Percentiles rank a stretch among this genome's conserved stretches.
Conservation (phyloP, 2,113 vertebrate genomes). For the Myxocyprinus asiaticus region DNA sequence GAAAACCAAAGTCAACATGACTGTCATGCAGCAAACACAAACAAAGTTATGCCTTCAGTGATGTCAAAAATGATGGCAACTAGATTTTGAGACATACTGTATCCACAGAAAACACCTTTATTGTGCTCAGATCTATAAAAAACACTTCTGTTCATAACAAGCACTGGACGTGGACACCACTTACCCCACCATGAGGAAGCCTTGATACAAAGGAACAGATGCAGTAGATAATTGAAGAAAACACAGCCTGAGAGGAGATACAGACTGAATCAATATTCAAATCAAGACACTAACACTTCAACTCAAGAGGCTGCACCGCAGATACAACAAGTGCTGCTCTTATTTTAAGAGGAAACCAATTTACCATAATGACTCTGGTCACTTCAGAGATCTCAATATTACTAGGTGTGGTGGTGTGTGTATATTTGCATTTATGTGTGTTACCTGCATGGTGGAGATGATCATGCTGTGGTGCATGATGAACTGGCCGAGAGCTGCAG, state of each 20-base stretch:
- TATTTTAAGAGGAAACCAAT: neutral
- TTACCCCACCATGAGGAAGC: constrained; percentile 98
- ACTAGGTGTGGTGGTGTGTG: neutral
- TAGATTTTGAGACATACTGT: no score
- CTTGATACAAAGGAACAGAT: constrained; percentile 96
- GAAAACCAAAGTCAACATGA: constrained; percentile 22
- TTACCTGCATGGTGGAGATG: constrained; percentile 98
- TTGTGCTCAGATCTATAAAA: no score
- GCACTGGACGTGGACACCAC: no score
- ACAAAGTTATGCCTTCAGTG: constrained; percentile 12
- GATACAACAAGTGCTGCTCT: neutral
- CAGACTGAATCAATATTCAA: neutral
- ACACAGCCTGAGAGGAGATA: constrained; percentile 84
- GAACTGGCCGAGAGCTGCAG: constrained; percentile 93
- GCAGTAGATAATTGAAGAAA: constrained; percentile 96
- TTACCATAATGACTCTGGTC: neutral
- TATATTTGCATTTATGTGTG: neutral
- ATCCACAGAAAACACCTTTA: no score
- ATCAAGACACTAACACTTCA: neutral
- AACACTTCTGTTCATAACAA: no score
- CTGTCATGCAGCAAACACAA: constrained; percentile 29
- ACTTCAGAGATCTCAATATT: neutral
- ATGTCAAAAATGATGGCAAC: no score
- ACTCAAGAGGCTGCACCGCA: neutral
- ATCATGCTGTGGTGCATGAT: constrained; percentile 98